Conservation (phyloP, 2,113 vertebrate genomes). For the Rallus limicola region DNA sequence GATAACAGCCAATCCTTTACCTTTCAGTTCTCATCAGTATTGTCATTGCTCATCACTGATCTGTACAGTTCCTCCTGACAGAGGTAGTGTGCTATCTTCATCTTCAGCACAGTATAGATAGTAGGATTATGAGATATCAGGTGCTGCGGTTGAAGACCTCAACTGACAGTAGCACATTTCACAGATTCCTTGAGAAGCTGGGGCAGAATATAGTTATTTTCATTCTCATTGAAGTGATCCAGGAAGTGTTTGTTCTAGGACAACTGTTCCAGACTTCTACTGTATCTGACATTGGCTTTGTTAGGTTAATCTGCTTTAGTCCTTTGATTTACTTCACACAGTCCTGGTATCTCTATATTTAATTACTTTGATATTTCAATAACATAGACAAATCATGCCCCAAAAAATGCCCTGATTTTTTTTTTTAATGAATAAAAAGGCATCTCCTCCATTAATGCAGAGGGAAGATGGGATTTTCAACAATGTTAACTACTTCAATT, state of each 20-base stretch:
- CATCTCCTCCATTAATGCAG: neutral
- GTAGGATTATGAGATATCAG: neutral
- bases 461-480: neutral
- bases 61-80: neutral
- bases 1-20: neutral
- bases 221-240: neutral
- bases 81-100: neutral
- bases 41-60: neutral
- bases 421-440: too few relatives aligned
- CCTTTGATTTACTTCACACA: neutral
- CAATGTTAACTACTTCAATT: neutral
- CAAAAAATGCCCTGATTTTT: neutral
- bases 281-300: neutral
- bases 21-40: neutral
- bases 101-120: neutral
- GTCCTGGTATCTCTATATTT: neutral
- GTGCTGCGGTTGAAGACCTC: neutral
- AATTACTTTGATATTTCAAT: neutral
- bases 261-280: neutral
- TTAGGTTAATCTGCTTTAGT: neutral
- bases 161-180: neutral
- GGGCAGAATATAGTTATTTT: neutral
- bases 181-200: neutral
- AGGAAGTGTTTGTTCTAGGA: neutral
- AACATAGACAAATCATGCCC: neutral